These are phyloP conservation scores for Serinus canaria DNA, from an alignment of 2,113 vertebrate genomes.

Conservation along the genomic window DNA sequence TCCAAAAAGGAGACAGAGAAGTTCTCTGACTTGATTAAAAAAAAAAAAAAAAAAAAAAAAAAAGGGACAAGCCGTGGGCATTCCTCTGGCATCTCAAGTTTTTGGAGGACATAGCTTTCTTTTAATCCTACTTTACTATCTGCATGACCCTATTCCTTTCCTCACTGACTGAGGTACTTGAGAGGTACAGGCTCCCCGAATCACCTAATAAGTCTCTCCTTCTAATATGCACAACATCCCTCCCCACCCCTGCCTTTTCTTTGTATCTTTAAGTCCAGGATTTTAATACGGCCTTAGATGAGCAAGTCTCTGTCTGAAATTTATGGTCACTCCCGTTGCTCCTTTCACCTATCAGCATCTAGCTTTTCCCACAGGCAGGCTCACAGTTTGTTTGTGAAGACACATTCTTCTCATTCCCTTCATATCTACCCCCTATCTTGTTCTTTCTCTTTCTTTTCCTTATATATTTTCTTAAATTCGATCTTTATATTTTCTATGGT, in stretches of 20 bases:
- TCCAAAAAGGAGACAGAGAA: neutral
- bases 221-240: too few species aligned
- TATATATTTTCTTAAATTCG: neutral
- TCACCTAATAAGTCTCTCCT: fast-evolving
- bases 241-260: fast-evolving
- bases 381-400: neutral
- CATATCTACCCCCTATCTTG: neutral
- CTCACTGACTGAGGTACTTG: neutral
- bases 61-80: neutral
- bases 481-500: neutral
- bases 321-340: neutral
- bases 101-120: neutral
- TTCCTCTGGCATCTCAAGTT: neutral
- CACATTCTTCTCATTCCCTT: neutral
- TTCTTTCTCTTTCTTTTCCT: neutral
- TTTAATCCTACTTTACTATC: neutral
- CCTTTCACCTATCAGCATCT: neutral
- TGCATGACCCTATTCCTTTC: neutral
- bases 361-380: neutral
- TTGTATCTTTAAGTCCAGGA: neutral
- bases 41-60: neutral
- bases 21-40: neutral
- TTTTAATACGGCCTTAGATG: neutral
- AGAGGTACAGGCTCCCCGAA: neutral
- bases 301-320: neutral